Percentiles rank a stretch among this genome's conserved stretches.
Evolutionary conservation across 2,888 invertebrate genomes (phyloP).

Genomic region (Pecten maximus): DNA sequence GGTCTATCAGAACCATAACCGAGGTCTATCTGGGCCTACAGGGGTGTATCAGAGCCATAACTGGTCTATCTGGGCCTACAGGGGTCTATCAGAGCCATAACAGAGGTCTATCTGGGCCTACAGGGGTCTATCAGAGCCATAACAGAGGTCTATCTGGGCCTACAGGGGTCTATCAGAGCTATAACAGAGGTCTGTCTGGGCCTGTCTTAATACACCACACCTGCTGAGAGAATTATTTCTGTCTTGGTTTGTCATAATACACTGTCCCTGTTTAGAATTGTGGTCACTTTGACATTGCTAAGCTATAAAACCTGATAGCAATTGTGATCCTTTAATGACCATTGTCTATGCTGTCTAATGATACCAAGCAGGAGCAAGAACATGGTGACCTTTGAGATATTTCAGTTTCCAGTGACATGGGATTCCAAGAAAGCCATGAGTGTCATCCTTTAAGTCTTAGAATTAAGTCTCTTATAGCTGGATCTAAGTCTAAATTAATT

Average conservation of each 20-base stretch:
- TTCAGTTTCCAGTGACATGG: neutral
- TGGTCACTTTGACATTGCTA: neutral
- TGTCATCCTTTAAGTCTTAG: neutral
- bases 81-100: no score
- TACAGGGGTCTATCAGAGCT: no score
- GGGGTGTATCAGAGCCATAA: no score
- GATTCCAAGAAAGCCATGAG: neutral
- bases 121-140: no score
- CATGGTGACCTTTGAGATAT: neutral
- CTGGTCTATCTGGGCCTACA: no score
- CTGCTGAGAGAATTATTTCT: neutral
- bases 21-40: no score
- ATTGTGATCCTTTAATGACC: neutral
- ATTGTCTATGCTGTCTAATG: neutral
- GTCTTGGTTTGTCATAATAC: neutral
- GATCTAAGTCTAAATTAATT: neutral
- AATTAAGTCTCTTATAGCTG: neutral
- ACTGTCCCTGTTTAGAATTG: neutral
- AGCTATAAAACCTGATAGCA: neutral
- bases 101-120: no score
- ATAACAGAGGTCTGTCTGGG: no score
- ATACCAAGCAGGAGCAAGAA: neutral
- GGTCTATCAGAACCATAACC: no score
- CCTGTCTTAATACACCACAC: no score
- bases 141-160: no score